These are phyloP conservation scores for Lepidochrysops patricia DNA, from an alignment of 2,888 invertebrate species.

Conservation along the genomic window DNA sequence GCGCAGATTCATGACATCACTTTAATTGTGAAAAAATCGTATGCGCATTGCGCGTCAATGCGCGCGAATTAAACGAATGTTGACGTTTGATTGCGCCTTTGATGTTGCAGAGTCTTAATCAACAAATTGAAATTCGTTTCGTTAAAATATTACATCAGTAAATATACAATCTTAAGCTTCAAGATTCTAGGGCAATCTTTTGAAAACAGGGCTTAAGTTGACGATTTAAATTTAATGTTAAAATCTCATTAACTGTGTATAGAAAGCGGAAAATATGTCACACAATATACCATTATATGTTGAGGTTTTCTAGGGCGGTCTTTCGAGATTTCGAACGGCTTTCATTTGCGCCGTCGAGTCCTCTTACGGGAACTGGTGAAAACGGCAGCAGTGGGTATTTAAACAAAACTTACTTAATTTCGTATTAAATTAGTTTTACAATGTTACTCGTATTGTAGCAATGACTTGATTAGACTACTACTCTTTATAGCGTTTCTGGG, in stretches of 20 bases:
- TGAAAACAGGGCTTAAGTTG: background rate
- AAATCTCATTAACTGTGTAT: background rate
- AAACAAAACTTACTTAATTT: background rate
- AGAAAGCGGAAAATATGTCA: background rate
- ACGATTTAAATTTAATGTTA: background rate
- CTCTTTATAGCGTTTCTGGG: background rate
- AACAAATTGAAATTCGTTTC: too few species aligned
- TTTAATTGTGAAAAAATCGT: too few species aligned
- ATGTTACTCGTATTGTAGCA: background rate
- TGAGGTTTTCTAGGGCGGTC: slow-evolving; percentile 3
- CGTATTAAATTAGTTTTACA: background rate
- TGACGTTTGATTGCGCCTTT: too few species aligned
- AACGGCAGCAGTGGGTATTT: slow-evolving; percentile 3
- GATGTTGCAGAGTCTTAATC: too few species aligned
- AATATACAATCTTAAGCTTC: background rate
- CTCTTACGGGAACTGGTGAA: background rate
- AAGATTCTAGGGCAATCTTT: background rate
- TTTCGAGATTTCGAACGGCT: slow-evolving; percentile 1
- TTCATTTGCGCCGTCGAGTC: background rate
- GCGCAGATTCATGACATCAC: too few species aligned
- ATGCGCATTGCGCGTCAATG: too few species aligned
- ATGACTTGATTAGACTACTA: background rate
- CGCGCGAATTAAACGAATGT: too few species aligned
- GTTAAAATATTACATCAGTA: too few species aligned
- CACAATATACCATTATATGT: background rate